These are phyloP conservation scores for Lepidurus packardi DNA, from an alignment of 1,140 invertebrate genomes.

Conservation along the genomic window DNA sequence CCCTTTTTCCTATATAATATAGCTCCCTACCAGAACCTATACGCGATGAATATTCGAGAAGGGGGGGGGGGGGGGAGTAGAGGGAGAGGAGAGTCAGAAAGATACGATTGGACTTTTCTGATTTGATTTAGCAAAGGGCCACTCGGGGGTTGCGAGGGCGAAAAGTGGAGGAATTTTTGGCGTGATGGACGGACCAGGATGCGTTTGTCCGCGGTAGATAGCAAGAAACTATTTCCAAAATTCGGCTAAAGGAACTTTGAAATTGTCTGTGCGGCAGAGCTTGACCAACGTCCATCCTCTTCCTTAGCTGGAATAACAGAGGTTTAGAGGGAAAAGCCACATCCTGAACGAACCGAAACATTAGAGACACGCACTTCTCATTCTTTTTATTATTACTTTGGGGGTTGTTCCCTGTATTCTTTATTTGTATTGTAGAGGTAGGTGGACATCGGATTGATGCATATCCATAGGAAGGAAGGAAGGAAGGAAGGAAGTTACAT, in stretches of 20 bases:
- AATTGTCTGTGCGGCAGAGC: constrained; percentile 13
- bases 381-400: neutral
- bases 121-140: neutral
- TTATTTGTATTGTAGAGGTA: constrained; percentile 1
- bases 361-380: constrained; percentile 17
- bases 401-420: neutral
- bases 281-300: constrained; percentile 18
- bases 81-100: neutral
- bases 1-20: neutral
- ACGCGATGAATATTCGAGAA: neutral
- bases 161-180: neutral
- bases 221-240: neutral
- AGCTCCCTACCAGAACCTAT: neutral
- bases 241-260: neutral
- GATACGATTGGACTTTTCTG: neutral
- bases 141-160: neutral
- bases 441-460: neutral
- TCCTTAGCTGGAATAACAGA: constrained; percentile 15
- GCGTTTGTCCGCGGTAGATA: neutral
- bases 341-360: constrained; percentile 15
- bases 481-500: constrained; percentile 5
- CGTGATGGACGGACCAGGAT: neutral
- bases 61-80: neutral
- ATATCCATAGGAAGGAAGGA: neutral
- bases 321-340: constrained; percentile 21